Conservation (phyloP, 2,113 vertebrate species). For the Phalacrocorax aristotelis region DNA sequence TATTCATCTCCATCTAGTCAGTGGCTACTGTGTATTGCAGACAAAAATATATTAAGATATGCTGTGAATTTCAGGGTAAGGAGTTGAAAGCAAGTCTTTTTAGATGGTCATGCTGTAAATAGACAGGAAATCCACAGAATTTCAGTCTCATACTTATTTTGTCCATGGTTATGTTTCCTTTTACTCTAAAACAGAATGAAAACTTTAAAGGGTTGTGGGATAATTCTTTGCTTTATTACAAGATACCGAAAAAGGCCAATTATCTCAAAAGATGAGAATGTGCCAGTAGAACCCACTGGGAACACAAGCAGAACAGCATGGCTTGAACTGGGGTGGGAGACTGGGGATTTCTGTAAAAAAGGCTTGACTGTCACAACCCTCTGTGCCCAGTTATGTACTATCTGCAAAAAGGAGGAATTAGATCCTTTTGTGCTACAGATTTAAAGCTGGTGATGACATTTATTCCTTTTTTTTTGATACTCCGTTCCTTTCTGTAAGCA, state of each 20-base stretch:
- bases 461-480: not conserved
- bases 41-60: not conserved
- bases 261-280: not conserved
- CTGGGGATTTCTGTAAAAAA: not conserved
- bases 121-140: not conserved
- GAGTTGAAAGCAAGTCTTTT: not conserved
- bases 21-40: not conserved
- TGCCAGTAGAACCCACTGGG: not conserved
- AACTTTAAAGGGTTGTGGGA: not conserved
- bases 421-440: not conserved
- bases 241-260: not conserved
- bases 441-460: not conserved
- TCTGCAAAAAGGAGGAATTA: not conserved
- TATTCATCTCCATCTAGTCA: not conserved
- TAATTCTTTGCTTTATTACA: not conserved
- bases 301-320: not conserved
- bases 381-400: not conserved
- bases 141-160: not conserved
- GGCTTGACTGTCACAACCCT: not conserved
- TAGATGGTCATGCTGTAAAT: not conserved
- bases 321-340: not conserved
- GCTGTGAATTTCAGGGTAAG: not conserved
- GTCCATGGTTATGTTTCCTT: not conserved
- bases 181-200: not conserved
- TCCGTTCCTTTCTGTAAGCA: not conserved